phyloP scores from a whole-genome alignment of 2,113 vertebrate species.

The Taurulus bubalis region DNA sequence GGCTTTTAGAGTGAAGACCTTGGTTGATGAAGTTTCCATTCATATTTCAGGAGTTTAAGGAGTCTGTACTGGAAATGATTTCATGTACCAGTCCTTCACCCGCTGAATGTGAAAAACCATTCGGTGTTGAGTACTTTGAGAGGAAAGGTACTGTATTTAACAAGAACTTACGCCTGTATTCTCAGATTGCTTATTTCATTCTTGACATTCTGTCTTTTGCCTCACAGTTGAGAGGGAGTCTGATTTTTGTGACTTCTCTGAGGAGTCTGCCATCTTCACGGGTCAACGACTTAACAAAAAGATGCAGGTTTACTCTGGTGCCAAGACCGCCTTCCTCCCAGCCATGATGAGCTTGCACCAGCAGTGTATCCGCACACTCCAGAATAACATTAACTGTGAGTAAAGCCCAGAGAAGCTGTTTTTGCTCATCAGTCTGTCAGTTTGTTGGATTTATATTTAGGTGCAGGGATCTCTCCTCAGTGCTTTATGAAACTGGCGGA shows the following conservation, averaged over 20 bases:
- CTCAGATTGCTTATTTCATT: not conserved
- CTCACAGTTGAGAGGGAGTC: slow-evolving; percentile 69
- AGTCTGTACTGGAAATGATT: slow-evolving; percentile 84
- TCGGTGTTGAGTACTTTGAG: slow-evolving; percentile 76
- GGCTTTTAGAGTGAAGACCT: not conserved
- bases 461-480: slow-evolving; percentile 74
- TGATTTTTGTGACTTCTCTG: slow-evolving; percentile 53
- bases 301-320: slow-evolving; percentile 92
- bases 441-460: slow-evolving; percentile 29
- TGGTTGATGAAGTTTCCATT: not conserved
- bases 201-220: not conserved
- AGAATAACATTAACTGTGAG: slow-evolving; percentile 93
- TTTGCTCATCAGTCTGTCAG: not conserved
- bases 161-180: not conserved
- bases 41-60: slow-evolving; percentile 64
- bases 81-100: slow-evolving; percentile 81
- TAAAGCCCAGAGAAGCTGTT: slow-evolving; percentile 12
- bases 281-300: slow-evolving; percentile 89
- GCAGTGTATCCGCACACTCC: slow-evolving; percentile 89
- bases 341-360: slow-evolving; percentile 90
- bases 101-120: slow-evolving; percentile 75
- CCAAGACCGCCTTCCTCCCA: slow-evolving; percentile 84
- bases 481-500: slow-evolving; percentile 88
- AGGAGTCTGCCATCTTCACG: slow-evolving; percentile 82
- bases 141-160: slow-evolving; percentile 77